These are phyloP conservation scores for Hemicrepidius hirtus DNA, from an alignment of 2,888 invertebrate genomes.

Conservation along the genomic window DNA sequence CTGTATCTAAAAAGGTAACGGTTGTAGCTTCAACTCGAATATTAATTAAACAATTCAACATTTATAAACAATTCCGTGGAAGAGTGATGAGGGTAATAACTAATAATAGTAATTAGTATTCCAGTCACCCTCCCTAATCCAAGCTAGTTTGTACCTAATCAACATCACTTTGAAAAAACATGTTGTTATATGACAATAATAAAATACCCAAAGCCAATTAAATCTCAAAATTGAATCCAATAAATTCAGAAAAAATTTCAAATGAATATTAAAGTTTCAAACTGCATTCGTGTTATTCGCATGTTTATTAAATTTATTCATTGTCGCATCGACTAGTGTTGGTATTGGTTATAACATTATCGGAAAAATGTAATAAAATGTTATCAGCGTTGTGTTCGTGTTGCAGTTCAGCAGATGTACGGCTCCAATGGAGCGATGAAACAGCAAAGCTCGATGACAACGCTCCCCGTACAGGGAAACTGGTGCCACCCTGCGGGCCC, in stretches of 20 bases:
- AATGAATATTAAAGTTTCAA: not conserved
- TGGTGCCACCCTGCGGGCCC: conserved; percentile 96
- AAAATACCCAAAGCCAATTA: too few relatives aligned
- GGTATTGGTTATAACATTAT: conserved; percentile 19
- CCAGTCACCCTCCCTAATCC: too few relatives aligned
- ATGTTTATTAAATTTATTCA: conserved; percentile 12
- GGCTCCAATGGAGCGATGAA: conserved; percentile 82
- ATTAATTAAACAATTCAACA: too few relatives aligned
- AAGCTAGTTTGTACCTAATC: too few relatives aligned
- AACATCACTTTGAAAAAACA: too few relatives aligned
- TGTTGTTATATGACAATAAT: too few relatives aligned
- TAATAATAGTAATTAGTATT: too few relatives aligned
- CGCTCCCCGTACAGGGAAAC: conserved; percentile 88
- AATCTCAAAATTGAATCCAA: too few relatives aligned
- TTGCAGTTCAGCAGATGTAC: conserved; percentile 84
- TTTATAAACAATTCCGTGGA: too few relatives aligned
- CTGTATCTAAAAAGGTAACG: too few relatives aligned
- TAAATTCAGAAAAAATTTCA: not conserved
- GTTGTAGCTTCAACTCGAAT: not conserved
- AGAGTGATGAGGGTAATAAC: too few relatives aligned
- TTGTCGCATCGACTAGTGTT: not conserved
- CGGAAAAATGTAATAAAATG: conserved; percentile 24
- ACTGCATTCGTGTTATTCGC: not conserved
- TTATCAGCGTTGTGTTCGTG: conserved; percentile 24
- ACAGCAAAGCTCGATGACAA: conserved; percentile 77